Evolutionary conservation across 2,797 vertebrate genomes (phyloP).

Genomic region (Linurgus olivaceus): DNA sequence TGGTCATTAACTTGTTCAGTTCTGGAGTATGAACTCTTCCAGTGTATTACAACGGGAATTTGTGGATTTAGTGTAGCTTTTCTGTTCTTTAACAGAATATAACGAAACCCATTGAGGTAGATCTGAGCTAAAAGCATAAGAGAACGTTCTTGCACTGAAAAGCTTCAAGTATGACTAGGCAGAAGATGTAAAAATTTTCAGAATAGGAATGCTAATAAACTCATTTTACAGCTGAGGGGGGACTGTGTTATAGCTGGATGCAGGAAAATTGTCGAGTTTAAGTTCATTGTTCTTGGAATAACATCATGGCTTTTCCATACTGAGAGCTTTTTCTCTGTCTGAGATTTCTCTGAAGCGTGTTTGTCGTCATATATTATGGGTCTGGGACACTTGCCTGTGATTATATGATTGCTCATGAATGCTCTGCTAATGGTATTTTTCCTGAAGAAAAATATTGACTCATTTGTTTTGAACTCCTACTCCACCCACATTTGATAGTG

Average conservation of each 20-base stretch:
- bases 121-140: neutral
- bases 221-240: neutral
- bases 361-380: slow-evolving; percentile 43
- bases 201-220: neutral
- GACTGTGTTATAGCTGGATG: neutral
- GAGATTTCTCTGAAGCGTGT: neutral
- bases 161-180: neutral
- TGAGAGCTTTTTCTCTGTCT: neutral
- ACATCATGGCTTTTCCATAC: neutral
- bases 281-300: neutral
- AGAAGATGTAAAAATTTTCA: neutral
- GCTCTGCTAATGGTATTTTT: slow-evolving; percentile 63
- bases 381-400: slow-evolving; percentile 65
- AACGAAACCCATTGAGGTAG: neutral
- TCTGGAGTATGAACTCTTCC: neutral
- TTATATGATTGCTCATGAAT: slow-evolving; percentile 69
- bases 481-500: slow-evolving; percentile 56
- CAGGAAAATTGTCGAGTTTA: neutral
- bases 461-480: slow-evolving; percentile 69
- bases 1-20: neutral
- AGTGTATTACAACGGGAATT: neutral
- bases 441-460: slow-evolving; percentile 68
- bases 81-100: neutral
- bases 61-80: neutral
- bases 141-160: neutral